Percentiles rank a stretch among this genome's conserved stretches.
Conservation (phyloP, 2,797 vertebrate genomes). For the Anas bahamensis region DNA sequence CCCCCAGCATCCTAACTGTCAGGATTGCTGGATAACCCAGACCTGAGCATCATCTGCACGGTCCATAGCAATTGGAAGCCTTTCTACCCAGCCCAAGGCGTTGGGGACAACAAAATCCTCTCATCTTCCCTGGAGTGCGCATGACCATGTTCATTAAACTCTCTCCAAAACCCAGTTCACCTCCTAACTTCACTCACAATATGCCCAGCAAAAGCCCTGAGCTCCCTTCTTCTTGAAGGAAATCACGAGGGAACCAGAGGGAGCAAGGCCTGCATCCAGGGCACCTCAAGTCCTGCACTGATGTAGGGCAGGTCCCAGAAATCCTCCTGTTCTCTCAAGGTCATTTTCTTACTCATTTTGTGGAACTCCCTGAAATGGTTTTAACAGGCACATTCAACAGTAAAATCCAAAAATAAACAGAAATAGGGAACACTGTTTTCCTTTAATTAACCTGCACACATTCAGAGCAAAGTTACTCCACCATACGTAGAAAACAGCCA, state of each 20-base stretch:
- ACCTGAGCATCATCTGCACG: not conserved
- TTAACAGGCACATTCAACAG: not conserved
- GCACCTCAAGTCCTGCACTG: not conserved
- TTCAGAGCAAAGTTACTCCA: not conserved
- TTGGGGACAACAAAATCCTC: no score
- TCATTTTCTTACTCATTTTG: not conserved
- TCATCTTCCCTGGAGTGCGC: not conserved
- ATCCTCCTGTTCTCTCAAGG: not conserved
- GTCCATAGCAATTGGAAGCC: not conserved
- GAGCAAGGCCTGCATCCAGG: not conserved
- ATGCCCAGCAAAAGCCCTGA: not conserved
- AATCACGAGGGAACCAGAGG: not conserved
- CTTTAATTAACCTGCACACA: not conserved
- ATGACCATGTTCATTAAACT: not conserved
- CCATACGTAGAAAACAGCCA: not conserved
- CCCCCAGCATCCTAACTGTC: rapidly evolving
- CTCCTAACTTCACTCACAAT: not conserved
- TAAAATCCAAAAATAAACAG: not conserved
- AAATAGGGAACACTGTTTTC: not conserved
- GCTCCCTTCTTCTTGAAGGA: not conserved
- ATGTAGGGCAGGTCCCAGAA: not conserved
- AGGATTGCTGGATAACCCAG: not conserved
- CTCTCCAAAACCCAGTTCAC: not conserved
- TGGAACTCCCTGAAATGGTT: not conserved
- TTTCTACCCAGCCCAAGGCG: not conserved